phyloP scores from a whole-genome alignment of 2,888 invertebrate species.

The Nephrotoma guestfalica region DNA sequence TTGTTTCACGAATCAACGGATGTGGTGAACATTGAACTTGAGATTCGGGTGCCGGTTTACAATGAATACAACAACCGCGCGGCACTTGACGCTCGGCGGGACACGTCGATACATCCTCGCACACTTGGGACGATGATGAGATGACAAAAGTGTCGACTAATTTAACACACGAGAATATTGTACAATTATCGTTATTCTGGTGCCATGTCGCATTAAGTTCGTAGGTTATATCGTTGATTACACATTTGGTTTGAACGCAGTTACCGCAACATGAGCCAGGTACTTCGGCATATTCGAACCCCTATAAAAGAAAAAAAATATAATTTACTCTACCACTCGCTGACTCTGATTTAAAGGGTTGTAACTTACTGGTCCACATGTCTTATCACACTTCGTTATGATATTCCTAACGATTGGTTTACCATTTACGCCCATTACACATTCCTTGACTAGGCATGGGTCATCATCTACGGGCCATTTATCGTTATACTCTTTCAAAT shows the following conservation, averaged over 20 bases:
- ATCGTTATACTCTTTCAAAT: conserved; percentile 28
- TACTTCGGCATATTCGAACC: conserved; percentile 39
- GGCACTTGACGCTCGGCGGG: conserved; percentile 37
- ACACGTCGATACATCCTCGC: conserved; percentile 49
- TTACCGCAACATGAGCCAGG: conserved; percentile 44
- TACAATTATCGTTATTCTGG: conserved; percentile 46
- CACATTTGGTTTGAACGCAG: conserved; percentile 44
- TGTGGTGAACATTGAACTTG: conserved; percentile 38
- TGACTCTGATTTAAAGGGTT: too few species aligned
- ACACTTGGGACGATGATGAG: conserved; percentile 37
- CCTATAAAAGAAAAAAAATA: conserved; percentile 22
- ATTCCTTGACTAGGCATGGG: conserved; percentile 29
- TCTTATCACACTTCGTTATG: conserved; percentile 20
- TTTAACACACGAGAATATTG: conserved; percentile 38
- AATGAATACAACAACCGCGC: conserved; percentile 54
- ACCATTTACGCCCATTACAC: conserved; percentile 25
- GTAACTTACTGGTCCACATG: conserved; percentile 16
- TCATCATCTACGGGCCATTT: conserved; percentile 33
- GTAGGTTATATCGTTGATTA: conserved; percentile 35
- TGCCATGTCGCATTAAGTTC: conserved; percentile 42
- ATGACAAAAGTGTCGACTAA: conserved; percentile 38
- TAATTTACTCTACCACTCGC: neutral
- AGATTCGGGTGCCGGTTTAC: conserved; percentile 37
- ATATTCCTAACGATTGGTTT: conserved; percentile 19
- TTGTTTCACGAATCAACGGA: conserved; percentile 37